Evolutionary conservation across 1,140 invertebrate species (phyloP), one percentile per base, ranked within the genome.

Genomic region (Formica selysi): DNA sequence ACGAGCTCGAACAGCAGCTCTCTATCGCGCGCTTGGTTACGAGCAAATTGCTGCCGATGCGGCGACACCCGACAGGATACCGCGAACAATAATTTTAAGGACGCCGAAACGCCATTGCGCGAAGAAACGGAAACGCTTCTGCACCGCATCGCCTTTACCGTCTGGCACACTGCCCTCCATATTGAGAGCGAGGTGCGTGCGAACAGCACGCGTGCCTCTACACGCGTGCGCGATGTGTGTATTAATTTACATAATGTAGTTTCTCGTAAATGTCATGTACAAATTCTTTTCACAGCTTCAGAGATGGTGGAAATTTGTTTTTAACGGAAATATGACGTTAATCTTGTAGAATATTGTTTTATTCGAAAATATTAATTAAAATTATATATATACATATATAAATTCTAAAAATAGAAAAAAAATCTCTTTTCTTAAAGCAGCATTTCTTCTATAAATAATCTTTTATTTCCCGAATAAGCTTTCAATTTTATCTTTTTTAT

Each of bases 111-210:
- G 73, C 91, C 92, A 0, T 74, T 93, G 68, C 88, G 86, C 54
- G 91, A 92, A 48, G 92, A 93, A 61, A 96, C 94, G n/a, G 93
- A 95, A 70, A 95, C 93, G 83, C 93, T 96, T 83, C 91, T 96
- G 73, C 96, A 96, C 86, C 94, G 95, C 73, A 95, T 96, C 41
- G 96, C 96, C 10, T 96, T 96, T 90, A 96, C 96, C 5, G 94
- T 96, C 54, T 96, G 96, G 96, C 96, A 96, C 90, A 96, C 96
- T 70, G 96, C 96, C 19, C 95, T 96, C 81, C 95, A 96, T 90
- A 95, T 96, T 68, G 95, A 96, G 92, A 95, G 95, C 90, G 94
- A 95, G 93, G 94, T 94, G 91, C 81, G 92, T 91, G 86, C 38
- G 64, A 80, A 44, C 68, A 26, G 8, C 11, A 26, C 38, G 22